Evolutionary conservation across 2,113 vertebrate genomes (phyloP), one percentile per base, ranked within the genome.

Genomic region (Bagarius yarrelli): DNA sequence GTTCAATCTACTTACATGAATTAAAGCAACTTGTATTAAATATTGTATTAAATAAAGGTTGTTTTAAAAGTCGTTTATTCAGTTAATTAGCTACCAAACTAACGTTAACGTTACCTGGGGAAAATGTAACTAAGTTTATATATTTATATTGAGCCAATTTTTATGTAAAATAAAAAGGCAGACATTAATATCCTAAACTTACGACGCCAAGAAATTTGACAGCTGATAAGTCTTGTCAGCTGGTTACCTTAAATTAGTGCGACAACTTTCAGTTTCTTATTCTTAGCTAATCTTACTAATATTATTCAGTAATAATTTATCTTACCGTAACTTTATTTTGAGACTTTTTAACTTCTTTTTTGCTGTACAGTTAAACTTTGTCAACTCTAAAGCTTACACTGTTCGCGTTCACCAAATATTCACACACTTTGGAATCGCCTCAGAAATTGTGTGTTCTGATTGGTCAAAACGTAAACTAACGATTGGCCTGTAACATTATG

Each of bases 401-500:
- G 23, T 16, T 40, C 52, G 69, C 40, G 13, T 47, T 69, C 5
- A 15, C 1, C 19, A 8, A 25, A 0, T 50, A 27, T 1, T 0
- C 55, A 40, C 21, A 1, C 53, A 5, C 19, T 11, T 25, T 5
- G 52, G 19, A 50, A 21, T n/a, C 21, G 12, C 76, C 60, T 78
- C 60, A 78, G 76, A 53, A 66, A 78, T 60, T 1, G 3, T 19
- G 23, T 0, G 8, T 76, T 57, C 23, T 76, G 55, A 76, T 76
- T 60, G 74, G 74, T 6, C 18, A 27, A 60, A 36, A 27, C 2
- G 56, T 60, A 13, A 9, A 2, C 2, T 1, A 60, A 1, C 3
- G 60, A 66, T 64, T 78, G 60, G 76, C 19, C 27, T 14, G 9
- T 11, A 77, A 53, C 5, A 53, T 18, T 13, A n/a, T 25, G 3